These are phyloP conservation scores for Parazoanthus swiftii DNA, from an alignment of 92 coral and sea anemone genomes.

Conservation along the genomic window DNA sequence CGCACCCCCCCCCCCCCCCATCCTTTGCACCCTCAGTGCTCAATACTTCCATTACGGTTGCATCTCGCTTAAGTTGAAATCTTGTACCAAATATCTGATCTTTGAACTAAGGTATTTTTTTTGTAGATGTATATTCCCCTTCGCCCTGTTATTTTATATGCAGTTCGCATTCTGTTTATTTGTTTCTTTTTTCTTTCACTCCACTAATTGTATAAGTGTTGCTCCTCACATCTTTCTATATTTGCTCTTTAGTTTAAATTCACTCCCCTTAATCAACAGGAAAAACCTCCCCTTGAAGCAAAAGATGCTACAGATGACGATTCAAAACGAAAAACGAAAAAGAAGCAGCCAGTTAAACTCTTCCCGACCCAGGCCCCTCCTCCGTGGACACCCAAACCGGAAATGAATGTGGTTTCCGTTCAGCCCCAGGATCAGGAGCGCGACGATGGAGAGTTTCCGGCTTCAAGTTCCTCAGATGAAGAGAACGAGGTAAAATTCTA, in stretches of 20 bases:
- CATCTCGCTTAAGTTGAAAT: no score
- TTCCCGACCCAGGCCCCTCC: conserved; percentile 68
- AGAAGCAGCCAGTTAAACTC: conserved; percentile 38
- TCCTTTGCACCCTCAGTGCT: no score
- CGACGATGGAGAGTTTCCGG: conserved; percentile 80
- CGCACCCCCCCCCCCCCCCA: no score
- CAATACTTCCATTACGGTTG: no score
- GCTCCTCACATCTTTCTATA: neutral
- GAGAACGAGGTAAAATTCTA: conserved; percentile 48
- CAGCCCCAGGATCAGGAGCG: conserved; percentile 86
- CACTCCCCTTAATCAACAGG: neutral
- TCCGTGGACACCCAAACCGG: conserved; percentile 96
- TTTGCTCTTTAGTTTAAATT: neutral
- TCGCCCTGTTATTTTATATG: no score
- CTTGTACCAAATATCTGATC: no score
- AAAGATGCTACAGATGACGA: conserved; percentile 2
- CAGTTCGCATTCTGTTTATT: no score
- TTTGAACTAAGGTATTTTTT: no score
- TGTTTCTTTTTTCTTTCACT: no score
- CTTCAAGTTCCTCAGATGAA: conserved; percentile 90
- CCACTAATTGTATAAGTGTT: no score
- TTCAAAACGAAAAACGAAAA: conserved; percentile 13
- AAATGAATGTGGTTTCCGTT: conserved; percentile 85
- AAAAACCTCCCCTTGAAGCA: conserved; percentile 35
- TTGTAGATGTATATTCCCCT: no score